A percentile compares a stretch with the other conserved stretches of the same genome.
These are phyloP conservation scores for Rhopalosiphum padi DNA, from an alignment of 1,140 invertebrate genomes.

Conservation along the genomic window DNA sequence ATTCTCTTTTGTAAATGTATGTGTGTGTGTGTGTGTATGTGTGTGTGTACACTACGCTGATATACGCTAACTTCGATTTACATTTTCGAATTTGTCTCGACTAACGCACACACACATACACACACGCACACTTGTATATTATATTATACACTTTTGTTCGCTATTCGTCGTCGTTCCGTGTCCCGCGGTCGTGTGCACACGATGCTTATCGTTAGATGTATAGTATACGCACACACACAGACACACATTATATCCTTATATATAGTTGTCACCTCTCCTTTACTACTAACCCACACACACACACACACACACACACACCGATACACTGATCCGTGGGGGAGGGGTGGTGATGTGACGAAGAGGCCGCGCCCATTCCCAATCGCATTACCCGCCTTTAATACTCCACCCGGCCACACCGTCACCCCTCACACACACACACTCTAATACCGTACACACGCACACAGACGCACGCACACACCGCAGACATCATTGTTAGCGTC, in stretches of 20 bases:
- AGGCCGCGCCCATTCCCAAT: slow-evolving; percentile 43
- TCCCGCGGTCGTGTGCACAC: slow-evolving; percentile 46
- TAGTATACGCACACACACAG: background rate
- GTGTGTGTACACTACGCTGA: background rate
- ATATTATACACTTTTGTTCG: background rate
- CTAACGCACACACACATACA: background rate
- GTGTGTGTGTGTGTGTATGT: background rate
- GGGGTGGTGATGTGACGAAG: background rate
- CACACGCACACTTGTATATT: background rate
- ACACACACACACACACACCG: background rate
- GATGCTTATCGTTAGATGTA: slow-evolving; percentile 34
- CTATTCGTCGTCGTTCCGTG: slow-evolving; percentile 34
- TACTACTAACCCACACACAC: background rate
- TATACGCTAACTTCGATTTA: slow-evolving; percentile 34
- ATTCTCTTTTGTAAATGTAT: background rate
- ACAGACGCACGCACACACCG: background rate
- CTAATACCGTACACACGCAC: background rate
- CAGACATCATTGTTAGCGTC: slow-evolving; percentile 38
- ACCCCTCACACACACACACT: background rate
- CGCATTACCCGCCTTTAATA: slow-evolving; percentile 35
- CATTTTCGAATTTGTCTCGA: slow-evolving; percentile 40
- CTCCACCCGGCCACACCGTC: background rate
- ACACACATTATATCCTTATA: background rate
- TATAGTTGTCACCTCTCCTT: slow-evolving; percentile 14
- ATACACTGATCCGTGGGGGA: background rate